phyloP scores from a whole-genome alignment of 2,113 vertebrate genomes.

The Eudyptes chrysolophus region DNA sequence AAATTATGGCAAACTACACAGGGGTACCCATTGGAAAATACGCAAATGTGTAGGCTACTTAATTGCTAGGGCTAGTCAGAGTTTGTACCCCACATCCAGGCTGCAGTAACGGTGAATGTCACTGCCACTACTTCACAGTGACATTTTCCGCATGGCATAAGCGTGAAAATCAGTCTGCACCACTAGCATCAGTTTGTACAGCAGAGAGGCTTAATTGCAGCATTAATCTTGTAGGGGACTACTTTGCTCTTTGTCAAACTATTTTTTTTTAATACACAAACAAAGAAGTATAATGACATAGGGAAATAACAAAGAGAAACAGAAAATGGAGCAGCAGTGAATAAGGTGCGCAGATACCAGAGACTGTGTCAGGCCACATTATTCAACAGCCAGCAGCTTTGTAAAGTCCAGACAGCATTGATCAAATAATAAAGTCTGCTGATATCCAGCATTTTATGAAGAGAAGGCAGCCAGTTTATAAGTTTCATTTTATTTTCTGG shows the following conservation, averaged over 20 bases:
- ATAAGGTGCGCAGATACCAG: background rate
- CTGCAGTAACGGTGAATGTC: background rate
- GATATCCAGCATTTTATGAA: constrained; percentile 6
- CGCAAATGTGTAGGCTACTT: background rate
- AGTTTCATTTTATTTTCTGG: constrained; percentile 34
- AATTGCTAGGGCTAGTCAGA: background rate
- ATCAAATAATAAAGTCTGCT: background rate
- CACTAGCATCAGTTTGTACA: background rate
- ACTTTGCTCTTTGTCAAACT: background rate
- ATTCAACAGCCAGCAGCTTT: background rate
- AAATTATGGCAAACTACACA: background rate
- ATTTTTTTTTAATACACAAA: background rate
- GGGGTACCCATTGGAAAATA: background rate
- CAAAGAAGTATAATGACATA: background rate
- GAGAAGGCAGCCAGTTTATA: background rate
- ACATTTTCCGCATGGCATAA: background rate
- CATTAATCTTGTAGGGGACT: background rate
- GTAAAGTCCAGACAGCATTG: background rate
- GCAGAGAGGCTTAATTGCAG: background rate
- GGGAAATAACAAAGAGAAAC: background rate
- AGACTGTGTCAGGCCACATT: background rate
- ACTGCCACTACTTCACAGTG: background rate
- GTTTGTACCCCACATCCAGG: background rate
- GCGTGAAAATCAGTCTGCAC: background rate
- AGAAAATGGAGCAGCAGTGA: background rate